These are phyloP conservation scores for Coremacera marginata DNA, from an alignment of 2,888 invertebrate species.

Conservation along the genomic window DNA sequence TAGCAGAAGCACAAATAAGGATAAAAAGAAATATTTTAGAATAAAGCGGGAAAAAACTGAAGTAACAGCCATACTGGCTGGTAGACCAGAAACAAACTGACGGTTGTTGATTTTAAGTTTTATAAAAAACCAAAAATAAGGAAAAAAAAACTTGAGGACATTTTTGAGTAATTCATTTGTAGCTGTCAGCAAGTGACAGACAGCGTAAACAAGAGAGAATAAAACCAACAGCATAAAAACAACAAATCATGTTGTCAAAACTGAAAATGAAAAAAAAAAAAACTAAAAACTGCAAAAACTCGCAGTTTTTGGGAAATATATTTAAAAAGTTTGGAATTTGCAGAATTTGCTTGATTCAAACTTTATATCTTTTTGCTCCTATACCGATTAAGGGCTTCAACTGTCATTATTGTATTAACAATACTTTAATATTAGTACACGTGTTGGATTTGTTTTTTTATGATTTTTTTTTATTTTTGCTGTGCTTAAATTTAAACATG, in stretches of 20 bases:
- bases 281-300: no score
- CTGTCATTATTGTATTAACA: not conserved
- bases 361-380: not conserved
- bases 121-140: not conserved
- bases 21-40: not conserved
- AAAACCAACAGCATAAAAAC: not conserved
- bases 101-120: slow-evolving; percentile 1
- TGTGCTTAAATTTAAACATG: no score
- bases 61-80: not conserved
- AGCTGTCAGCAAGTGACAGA: slow-evolving; percentile 18
- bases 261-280: no score
- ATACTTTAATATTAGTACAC: not conserved
- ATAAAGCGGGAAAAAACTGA: not conserved
- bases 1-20: not conserved
- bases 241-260: slow-evolving; percentile 7
- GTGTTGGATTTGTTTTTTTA: not conserved
- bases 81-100: not conserved
- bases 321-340: no score
- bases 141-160: not conserved
- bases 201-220: not conserved
- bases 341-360: not conserved
- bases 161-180: slow-evolving; percentile 23
- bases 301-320: no score
- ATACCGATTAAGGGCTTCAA: not conserved
- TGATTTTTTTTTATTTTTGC: not conserved